These are phyloP conservation scores for Philhelius pedissequus DNA, from an alignment of 2,888 invertebrate genomes.

Conservation along the genomic window DNA sequence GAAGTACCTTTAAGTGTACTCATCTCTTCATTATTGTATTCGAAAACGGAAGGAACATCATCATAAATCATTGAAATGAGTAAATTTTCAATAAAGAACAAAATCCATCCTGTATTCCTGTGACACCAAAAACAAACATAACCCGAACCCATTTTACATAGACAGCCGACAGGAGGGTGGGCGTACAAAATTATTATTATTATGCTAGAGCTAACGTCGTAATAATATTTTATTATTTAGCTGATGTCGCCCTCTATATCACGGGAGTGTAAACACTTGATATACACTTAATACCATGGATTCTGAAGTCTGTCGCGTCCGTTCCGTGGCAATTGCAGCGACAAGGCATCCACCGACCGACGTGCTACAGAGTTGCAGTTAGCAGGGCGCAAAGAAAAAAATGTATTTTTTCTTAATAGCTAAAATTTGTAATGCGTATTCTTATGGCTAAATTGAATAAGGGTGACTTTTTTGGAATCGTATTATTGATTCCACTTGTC, in stretches of 20 bases:
- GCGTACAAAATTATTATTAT: conserved; percentile 48
- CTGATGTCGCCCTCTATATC: conserved; percentile 34
- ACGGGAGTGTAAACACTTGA: conserved; percentile 60
- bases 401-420: conserved; percentile 23
- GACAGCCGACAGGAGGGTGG: background rate
- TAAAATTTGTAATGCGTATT: conserved; percentile 46
- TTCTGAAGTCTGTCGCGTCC: background rate
- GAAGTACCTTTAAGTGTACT: background rate
- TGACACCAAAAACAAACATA: conserved; percentile 46
- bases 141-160: background rate
- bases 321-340: background rate
- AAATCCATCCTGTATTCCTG: conserved; percentile 21
- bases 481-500: conserved; percentile 65
- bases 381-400: background rate
- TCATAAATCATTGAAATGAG: conserved; percentile 53
- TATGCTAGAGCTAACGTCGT: conserved; percentile 52
- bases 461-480: conserved; percentile 53
- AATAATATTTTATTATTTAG: conserved; percentile 61
- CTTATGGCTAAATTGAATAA: background rate
- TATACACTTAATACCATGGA: conserved; percentile 39
- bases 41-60: conserved; percentile 39
- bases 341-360: background rate
- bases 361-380: background rate
- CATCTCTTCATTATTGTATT: conserved; percentile 14
- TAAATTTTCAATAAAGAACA: conserved; percentile 45